Percentiles rank a stretch among this genome's conserved stretches.
phyloP scores from a whole-genome alignment of 2,113 vertebrate genomes.

The Crotalus tigris region DNA sequence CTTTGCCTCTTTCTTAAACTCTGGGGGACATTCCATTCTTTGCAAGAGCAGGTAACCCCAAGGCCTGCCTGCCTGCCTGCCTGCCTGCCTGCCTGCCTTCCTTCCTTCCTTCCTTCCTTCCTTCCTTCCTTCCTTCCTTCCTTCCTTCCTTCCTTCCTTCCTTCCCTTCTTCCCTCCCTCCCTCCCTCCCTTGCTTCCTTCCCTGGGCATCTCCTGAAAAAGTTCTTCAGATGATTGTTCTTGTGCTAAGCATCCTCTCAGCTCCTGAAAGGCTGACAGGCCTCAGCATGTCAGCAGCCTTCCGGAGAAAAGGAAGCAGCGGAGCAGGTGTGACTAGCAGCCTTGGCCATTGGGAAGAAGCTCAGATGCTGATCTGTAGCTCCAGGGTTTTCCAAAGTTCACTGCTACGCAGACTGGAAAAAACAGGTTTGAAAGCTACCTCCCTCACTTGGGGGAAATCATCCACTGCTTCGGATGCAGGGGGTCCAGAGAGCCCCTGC shows the following conservation, averaged over 20 bases:
- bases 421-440: conserved; percentile 46
- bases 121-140: not conserved
- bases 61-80: not conserved
- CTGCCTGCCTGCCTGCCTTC: not conserved
- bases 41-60: not conserved
- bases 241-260: conserved; percentile 36
- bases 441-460: accelerated
- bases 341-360: conserved; percentile 16
- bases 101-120: not conserved
- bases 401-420: conserved; percentile 11
- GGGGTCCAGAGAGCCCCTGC: not conserved
- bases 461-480: not conserved
- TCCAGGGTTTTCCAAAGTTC: conserved; percentile 31
- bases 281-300: not conserved
- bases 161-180: not conserved
- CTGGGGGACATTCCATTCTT: not conserved
- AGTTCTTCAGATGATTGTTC: not conserved
- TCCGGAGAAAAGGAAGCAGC: not conserved
- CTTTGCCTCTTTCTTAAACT: not conserved
- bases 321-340: not conserved
- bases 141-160: not conserved
- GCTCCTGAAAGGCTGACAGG: conserved; percentile 29
- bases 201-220: not conserved
- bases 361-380: conserved; percentile 33
- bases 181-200: not conserved